Percentiles rank a stretch among this genome's conserved stretches.
Evolutionary conservation across 2,113 vertebrate genomes (phyloP).

Genomic region (Microtus ochrogaster): DNA sequence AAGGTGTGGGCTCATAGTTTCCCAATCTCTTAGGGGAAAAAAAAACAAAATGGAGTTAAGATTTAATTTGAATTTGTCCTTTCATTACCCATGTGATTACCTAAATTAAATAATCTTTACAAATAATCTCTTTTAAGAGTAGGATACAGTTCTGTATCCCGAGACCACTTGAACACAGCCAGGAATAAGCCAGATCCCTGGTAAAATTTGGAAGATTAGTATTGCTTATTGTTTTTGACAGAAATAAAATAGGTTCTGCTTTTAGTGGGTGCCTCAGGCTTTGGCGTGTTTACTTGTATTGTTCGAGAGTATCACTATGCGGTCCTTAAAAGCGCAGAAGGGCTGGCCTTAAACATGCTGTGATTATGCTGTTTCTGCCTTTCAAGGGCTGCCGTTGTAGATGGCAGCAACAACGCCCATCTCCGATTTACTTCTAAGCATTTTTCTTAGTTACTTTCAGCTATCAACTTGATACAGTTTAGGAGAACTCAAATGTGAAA

Average conservation of each 20-base stretch:
- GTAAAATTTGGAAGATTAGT: constrained; percentile 11
- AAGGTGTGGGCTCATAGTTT: neutral
- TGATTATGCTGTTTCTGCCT: neutral
- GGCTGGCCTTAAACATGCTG: neutral
- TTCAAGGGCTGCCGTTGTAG: neutral
- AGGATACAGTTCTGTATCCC: constrained; percentile 49
- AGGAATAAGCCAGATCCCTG: constrained; percentile 50
- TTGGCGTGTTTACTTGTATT: neutral
- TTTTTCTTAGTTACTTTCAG: neutral
- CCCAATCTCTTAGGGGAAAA: constrained; percentile 29
- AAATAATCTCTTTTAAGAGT: constrained; percentile 67
- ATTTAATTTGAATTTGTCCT: constrained; percentile 60
- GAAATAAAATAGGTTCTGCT: neutral
- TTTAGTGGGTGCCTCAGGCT: neutral
- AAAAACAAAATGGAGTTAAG: constrained; percentile 25
- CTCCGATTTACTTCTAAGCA: neutral
- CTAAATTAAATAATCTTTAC: constrained; percentile 60
- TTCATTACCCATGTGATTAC: constrained; percentile 51
- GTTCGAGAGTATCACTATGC: neutral
- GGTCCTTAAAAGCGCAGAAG: neutral
- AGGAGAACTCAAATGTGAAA: neutral
- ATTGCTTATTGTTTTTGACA: neutral
- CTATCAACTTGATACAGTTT: neutral
- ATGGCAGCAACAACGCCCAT: neutral
- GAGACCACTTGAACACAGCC: constrained; percentile 27